A percentile compares a stretch with the other conserved stretches of the same genome.
These are phyloP conservation scores for Drosophila quinaria DNA, from an alignment of 2,888 invertebrate genomes.

Conservation along the genomic window DNA sequence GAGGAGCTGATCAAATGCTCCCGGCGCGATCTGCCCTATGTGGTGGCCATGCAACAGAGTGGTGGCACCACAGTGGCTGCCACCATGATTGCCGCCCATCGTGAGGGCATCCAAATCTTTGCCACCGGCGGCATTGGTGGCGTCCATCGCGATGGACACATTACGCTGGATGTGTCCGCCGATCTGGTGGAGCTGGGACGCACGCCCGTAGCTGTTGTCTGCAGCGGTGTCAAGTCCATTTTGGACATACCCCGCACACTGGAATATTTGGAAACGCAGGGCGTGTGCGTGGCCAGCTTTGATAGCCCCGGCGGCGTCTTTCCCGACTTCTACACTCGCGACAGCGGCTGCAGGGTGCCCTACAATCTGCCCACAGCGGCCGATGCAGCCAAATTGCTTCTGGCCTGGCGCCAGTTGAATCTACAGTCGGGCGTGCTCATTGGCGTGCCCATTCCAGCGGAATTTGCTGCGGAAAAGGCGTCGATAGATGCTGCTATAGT, in stretches of 20 bases:
- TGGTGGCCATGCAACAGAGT: constrained; percentile 89
- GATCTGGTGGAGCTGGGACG: constrained; percentile 96
- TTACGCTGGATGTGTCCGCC: constrained; percentile 96
- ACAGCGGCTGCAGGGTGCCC: constrained; percentile 91
- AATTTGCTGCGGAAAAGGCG: constrained; percentile 87
- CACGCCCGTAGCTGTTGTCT: constrained; percentile 95
- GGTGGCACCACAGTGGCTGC: constrained; percentile 99
- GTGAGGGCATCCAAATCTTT: constrained; percentile 94
- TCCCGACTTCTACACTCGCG: constrained; percentile 96
- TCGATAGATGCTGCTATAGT: constrained; percentile 90
- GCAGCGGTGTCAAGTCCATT: constrained; percentile 98
- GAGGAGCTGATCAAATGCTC: constrained; percentile 91
- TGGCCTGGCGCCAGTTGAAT: constrained; percentile 86
- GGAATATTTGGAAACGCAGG: constrained; percentile 98
- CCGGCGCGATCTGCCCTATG: constrained; percentile 93
- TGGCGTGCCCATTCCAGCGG: constrained; percentile 95
- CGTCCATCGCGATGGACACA: constrained; percentile 95
- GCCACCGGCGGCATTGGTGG: constrained; percentile 97
- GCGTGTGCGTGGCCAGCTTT: constrained; percentile 94
- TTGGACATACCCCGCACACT: constrained; percentile 97
- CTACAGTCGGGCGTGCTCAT: constrained; percentile 92
- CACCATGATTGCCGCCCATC: constrained; percentile 94
- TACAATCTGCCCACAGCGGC: constrained; percentile 88
- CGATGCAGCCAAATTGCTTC: constrained; percentile 92
- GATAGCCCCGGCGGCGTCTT: constrained; percentile 90